phyloP scores from a whole-genome alignment of 2,113 vertebrate species.

The Hyaena hyaena region DNA sequence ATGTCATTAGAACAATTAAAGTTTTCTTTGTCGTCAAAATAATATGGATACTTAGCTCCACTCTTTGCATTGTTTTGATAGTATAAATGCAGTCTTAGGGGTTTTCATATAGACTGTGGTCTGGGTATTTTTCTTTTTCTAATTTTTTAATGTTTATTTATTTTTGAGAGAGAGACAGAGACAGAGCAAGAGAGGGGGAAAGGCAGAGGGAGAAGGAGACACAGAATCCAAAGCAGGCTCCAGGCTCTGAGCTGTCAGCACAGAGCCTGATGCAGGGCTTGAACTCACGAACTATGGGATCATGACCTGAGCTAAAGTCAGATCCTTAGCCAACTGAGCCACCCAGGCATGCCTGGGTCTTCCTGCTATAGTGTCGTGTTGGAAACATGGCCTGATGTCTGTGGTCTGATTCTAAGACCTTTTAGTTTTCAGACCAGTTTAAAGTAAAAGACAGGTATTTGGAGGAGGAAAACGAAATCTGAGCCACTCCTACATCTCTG shows the following conservation, averaged over 20 bases:
- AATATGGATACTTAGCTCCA: not conserved
- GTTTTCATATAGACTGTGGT: not conserved
- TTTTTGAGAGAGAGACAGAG: too few species aligned
- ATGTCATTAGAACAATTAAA: not conserved
- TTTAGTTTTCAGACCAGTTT: not conserved
- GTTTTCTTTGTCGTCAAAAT: not conserved
- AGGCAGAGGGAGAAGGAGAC: too few species aligned
- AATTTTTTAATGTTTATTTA: too few species aligned
- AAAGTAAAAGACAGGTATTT: not conserved
- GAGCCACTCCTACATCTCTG: not conserved
- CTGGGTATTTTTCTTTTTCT: not conserved
- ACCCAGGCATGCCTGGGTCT: not conserved
- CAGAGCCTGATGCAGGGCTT: too few species aligned
- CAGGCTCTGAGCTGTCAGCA: too few species aligned
- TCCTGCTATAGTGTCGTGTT: not conserved
- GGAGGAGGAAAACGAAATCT: not conserved
- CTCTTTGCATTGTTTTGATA: not conserved
- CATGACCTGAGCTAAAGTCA: too few species aligned
- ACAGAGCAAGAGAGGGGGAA: too few species aligned
- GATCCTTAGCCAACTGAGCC: too few species aligned
- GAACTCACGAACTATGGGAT: too few species aligned
- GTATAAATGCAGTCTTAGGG: not conserved
- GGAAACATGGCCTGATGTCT: not conserved
- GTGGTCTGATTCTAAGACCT: not conserved
- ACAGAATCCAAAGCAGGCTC: too few species aligned